These are phyloP conservation scores for Luehdorfia chinensis DNA, from an alignment of 1,140 invertebrate genomes.

Conservation along the genomic window DNA sequence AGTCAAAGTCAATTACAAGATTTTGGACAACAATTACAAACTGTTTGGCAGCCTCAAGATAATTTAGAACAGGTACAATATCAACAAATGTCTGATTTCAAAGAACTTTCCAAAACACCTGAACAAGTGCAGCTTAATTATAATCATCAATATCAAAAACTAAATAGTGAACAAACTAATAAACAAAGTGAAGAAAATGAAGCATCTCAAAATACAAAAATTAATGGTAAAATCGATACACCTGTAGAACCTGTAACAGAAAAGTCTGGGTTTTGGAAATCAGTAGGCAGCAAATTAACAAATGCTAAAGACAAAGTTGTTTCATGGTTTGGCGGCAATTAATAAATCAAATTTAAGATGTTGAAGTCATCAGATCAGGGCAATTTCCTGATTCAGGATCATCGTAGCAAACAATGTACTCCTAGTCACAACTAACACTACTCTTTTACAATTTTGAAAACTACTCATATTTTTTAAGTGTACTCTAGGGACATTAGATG, in stretches of 20 bases:
- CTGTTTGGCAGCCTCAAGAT: slow-evolving; percentile 8
- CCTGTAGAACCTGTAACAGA: slow-evolving; percentile 35
- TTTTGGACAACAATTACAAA: slow-evolving; percentile 26
- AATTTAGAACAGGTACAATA: slow-evolving; percentile 18
- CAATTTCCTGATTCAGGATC: too few relatives aligned
- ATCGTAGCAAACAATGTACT: not conserved
- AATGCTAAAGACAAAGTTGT: slow-evolving; percentile 76
- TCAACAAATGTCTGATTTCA: too few relatives aligned
- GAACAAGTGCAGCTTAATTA: not conserved
- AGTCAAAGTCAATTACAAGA: slow-evolving; percentile 19
- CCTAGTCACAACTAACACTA: not conserved
- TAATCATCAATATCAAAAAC: too few relatives aligned
- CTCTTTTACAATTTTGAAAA: too few relatives aligned
- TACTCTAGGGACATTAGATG: not conserved
- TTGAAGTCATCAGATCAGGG: too few relatives aligned
- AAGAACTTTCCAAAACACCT: too few relatives aligned
- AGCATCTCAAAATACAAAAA: slow-evolving; percentile 22
- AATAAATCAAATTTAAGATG: not conserved
- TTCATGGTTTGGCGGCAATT: slow-evolving; percentile 53
- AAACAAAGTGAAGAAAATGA: slow-evolving; percentile 21
- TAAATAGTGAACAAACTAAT: not conserved
- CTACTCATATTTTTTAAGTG: not conserved
- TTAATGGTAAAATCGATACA: slow-evolving; percentile 14
- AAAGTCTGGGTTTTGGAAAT: slow-evolving; percentile 76
- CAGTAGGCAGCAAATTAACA: slow-evolving; percentile 72